A percentile compares a stretch with the other conserved stretches of the same genome.
Evolutionary conservation across 2,888 invertebrate genomes (phyloP).

Genomic region (Limenitis camilla): DNA sequence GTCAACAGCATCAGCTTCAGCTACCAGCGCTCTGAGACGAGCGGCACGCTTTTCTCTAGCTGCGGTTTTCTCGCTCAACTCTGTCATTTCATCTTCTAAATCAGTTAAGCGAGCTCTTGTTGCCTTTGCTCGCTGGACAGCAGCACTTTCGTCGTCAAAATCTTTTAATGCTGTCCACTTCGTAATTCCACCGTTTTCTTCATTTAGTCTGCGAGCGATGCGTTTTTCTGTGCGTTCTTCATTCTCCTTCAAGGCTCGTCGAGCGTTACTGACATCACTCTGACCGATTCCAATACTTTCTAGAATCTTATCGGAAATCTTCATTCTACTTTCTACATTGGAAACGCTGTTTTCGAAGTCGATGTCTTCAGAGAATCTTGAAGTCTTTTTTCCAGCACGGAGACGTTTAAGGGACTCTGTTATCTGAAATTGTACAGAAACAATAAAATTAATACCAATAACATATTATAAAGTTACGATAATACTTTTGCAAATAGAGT

Average conservation of each 20-base stretch:
- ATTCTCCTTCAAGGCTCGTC: conserved; percentile 64
- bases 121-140: conserved; percentile 77
- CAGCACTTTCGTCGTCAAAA: conserved; percentile 70
- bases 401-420: conserved; percentile 75
- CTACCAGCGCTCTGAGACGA: conserved; percentile 79
- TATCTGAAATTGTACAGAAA: conserved; percentile 59
- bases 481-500: too few relatives aligned
- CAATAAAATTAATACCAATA: neutral
- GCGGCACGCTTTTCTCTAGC: conserved; percentile 82
- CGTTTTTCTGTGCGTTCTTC: conserved; percentile 68
- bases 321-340: conserved; percentile 73
- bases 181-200: conserved; percentile 61
- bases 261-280: conserved; percentile 62
- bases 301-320: conserved; percentile 78
- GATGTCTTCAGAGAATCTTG: conserved; percentile 76
- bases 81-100: conserved; percentile 84
- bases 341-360: conserved; percentile 77
- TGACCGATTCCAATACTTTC: conserved; percentile 78
- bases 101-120: conserved; percentile 80
- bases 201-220: conserved; percentile 59
- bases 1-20: conserved; percentile 69
- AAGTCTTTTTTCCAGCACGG: conserved; percentile 75
- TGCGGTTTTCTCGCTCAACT: conserved; percentile 79
- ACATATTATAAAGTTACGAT: neutral
- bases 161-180: conserved; percentile 78